These are phyloP conservation scores for Prietella phreatophila DNA, from an alignment of 2,113 vertebrate species.

Conservation along the genomic window DNA sequence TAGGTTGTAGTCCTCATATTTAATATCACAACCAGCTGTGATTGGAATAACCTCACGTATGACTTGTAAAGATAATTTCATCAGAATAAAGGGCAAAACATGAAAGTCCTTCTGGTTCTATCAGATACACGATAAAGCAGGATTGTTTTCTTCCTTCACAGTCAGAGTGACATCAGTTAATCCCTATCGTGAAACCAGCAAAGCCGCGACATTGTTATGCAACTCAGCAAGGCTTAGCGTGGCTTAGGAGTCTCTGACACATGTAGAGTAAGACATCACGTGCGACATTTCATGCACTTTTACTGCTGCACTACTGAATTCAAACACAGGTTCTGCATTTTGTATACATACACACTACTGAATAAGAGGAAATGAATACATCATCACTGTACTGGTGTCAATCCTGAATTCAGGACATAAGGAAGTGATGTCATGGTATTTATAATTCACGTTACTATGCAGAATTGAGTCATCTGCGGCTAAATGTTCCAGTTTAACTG, in stretches of 20 bases:
- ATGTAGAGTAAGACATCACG: background rate
- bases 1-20: background rate
- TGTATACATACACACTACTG: background rate
- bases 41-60: background rate
- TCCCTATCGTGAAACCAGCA: background rate
- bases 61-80: background rate
- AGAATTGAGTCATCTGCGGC: background rate
- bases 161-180: slow-evolving; percentile 21
- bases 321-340: background rate
- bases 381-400: background rate
- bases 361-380: background rate
- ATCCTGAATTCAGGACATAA: background rate
- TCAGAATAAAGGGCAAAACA: background rate
- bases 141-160: background rate
- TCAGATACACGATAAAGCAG: background rate
- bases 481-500: background rate
- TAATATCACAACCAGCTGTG: background rate
- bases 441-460: background rate
- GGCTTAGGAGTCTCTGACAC: background rate
- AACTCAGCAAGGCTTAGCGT: background rate
- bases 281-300: background rate
- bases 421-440: background rate
- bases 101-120: background rate
- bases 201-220: background rate
- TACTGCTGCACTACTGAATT: background rate